Evolutionary conservation across 2,888 invertebrate genomes (phyloP), one percentile per base, ranked within the genome.

Genomic region (Eupithecia abbreviata): DNA sequence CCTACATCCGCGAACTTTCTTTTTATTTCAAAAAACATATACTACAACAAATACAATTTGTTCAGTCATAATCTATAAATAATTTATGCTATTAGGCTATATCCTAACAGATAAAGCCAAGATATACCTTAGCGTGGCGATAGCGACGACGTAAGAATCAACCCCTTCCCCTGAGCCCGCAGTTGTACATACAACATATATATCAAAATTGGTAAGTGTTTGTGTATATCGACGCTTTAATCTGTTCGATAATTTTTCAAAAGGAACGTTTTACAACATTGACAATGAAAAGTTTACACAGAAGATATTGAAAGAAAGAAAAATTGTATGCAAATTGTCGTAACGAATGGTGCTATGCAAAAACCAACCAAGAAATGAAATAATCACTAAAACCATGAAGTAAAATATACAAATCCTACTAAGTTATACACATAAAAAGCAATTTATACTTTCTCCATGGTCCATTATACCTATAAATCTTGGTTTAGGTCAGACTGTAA

Each of bases 241-340:
- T 5, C 47, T 45, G 15, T 51, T 5, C 51, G 5, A 6, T 13
- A 41, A 18, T 65, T 41, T 65, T 65, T 18, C 12, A 62, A 12
- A 66, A 42, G 15, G 2, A 42, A 66, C 6, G 2, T 18, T 66
- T 0, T 30, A 18, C 18, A 30, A 47, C 47, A 12, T 69, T 47
- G 47, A 45, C 47, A 69, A 69, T 67, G 49, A 3, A 72, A 77
- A 77, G 72, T 30, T 62, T 84, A 76, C 82, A 82, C 78, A 85
- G 87, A 85, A 85, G 80, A 79, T 86, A 86, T 82, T 79, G 84
- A 84, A 85, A 84, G 85, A 86, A 85, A 87, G 85, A 90, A 90
- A 91, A 91, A 90, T 85, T 86, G 87, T 90, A 92, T 91, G 92
- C 85, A 89, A 91, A 92, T 91, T 81, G 78, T 76, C 69, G 43